phyloP scores from a whole-genome alignment of 1,140 invertebrate genomes.

The Ylistrum balloti region DNA sequence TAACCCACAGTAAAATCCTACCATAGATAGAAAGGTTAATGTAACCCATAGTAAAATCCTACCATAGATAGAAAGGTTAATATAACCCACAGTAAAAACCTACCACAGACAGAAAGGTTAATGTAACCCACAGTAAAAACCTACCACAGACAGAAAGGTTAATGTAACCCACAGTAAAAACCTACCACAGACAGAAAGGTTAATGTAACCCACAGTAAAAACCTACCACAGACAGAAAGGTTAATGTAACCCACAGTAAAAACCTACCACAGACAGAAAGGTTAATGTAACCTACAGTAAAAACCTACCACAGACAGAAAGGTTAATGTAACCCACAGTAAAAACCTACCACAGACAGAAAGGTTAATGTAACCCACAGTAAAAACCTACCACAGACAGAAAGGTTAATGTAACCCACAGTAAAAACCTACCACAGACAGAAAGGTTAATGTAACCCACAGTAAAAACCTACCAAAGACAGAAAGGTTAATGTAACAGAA shows the following conservation, averaged over 20 bases:
- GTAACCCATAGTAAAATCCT: constrained; percentile 94
- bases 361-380: too few species aligned
- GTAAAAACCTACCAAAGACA: constrained; percentile 88
- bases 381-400: constrained; percentile 86
- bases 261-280: constrained; percentile 92
- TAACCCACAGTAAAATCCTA: constrained; percentile 87
- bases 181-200: too few species aligned
- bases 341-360: constrained; percentile 90
- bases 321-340: constrained; percentile 91
- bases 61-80: too few species aligned
- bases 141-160: too few species aligned
- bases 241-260: too few species aligned
- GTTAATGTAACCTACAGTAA: constrained; percentile 88
- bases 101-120: too few species aligned
- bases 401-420: constrained; percentile 88
- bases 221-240: too few species aligned
- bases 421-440: constrained; percentile 85
- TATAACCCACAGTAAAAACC: too few species aligned
- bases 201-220: too few species aligned
- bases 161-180: too few species aligned
- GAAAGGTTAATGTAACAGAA: constrained; percentile 89
- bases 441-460: constrained; percentile 91
- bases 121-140: too few species aligned
- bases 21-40: constrained; percentile 89
- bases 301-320: constrained; percentile 92